Base-by-base conservation (phyloP, 2,888 invertebrate genomes). In the Meta bourneti region DNA sequence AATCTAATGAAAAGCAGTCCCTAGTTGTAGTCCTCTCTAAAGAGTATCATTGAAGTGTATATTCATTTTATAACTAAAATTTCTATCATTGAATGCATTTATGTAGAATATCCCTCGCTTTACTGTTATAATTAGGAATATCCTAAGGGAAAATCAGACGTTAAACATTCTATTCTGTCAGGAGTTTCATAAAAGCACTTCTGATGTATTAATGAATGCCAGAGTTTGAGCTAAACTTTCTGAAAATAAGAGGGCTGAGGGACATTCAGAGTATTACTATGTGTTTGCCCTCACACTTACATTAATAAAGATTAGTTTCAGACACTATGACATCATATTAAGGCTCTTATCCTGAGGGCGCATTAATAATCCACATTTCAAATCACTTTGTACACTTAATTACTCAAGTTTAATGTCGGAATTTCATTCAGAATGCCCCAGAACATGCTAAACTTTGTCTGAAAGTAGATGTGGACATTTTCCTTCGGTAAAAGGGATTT, bases 271-370 rank as follows among this genome's bases (percentile, higher is more conserved):
- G 34, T 34, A 16, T 61, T 13, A 9, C 79, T 61, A 9, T 79
- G 20, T 11, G 54, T 61, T 7, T 34, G 19, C 54, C 78, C 20
- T 61, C 34, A 11, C 79, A 61, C 20, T 61, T 13, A 11, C 79
- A 61, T 79, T 34, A 79, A 79, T 34, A 54, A 79, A 61, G 79
- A 79, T 79, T 79, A 79, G n/a, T 54, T 61, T 79, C 54, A 13
- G 61, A 79, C 9, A 9, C 4, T 16, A 49, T 20, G 54, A 13
- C 34, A 61, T 69, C 20, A 48, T 77, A 49, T 51, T 79, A 79
- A 79, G 20, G 54, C 54, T 79, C 79, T 79, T 61, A 61, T 16
- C 78, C 16, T 54, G 20, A 79, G 51, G 77, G 77, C 49, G 49
- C 51, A 49, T 48, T 79, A 61, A 49, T 54, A 34, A 54, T 49